A percentile compares a stretch with the other conserved stretches of the same genome.
These are phyloP conservation scores for Caenorhabditis sp. DNA, from an alignment of 2,888 invertebrate genomes.

Conservation along the genomic window DNA sequence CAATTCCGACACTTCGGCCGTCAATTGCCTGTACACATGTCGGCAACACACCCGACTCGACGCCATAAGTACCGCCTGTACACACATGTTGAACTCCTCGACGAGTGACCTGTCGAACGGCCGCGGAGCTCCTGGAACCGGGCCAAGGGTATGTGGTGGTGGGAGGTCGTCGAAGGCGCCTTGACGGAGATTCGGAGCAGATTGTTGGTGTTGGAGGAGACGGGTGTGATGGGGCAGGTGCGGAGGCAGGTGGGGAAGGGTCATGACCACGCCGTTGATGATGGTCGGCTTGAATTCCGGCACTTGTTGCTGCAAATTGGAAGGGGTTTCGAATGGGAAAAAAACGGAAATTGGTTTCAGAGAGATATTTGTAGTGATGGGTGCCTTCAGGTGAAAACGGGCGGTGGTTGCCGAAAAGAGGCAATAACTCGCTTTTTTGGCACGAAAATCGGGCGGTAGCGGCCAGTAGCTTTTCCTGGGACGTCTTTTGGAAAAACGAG, in stretches of 20 bases:
- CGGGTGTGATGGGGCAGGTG: conserved; percentile 53
- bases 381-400: too few species aligned
- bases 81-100: conserved; percentile 62
- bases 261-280: conserved; percentile 33
- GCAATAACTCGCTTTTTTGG: too few species aligned
- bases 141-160: conserved; percentile 25
- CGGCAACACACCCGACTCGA: conserved; percentile 48
- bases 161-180: conserved; percentile 41
- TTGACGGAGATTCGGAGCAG: conserved; percentile 50
- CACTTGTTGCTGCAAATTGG: too few species aligned
- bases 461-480: too few species aligned
- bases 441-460: too few species aligned
- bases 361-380: too few species aligned
- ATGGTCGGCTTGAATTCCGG: conserved; percentile 51
- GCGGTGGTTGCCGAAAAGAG: too few species aligned
- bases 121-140: conserved; percentile 9
- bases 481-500: too few species aligned
- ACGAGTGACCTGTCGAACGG: conserved; percentile 53
- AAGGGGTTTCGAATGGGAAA: too few species aligned
- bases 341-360: too few species aligned
- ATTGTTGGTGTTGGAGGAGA: conserved; percentile 59
- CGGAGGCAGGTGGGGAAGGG: conserved; percentile 16
- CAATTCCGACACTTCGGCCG: conserved; percentile 61
- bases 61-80: conserved; percentile 53
- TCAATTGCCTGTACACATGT: conserved; percentile 60